Percentiles rank a stretch among this genome's conserved stretches.
Evolutionary conservation across 2,113 vertebrate genomes (phyloP).

Genomic region (Eclectus roratus): DNA sequence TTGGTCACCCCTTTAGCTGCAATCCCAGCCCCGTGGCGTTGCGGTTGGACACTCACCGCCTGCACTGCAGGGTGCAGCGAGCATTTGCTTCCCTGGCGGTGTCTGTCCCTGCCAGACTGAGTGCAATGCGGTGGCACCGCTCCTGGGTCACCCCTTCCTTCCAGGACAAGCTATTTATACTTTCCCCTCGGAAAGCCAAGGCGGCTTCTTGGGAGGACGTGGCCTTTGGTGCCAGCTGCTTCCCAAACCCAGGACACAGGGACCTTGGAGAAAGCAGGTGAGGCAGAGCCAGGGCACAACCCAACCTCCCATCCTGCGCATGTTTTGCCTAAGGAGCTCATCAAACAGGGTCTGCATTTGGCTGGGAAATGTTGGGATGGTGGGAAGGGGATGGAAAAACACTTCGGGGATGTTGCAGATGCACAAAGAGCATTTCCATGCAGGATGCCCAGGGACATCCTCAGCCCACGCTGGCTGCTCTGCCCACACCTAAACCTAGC

Average conservation of each 20-base stretch:
- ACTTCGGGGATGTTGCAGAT: background rate
- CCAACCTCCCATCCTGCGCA: background rate
- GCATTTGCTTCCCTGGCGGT: background rate
- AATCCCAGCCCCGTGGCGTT: accelerated
- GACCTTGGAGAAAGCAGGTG: background rate
- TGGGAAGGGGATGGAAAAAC: background rate
- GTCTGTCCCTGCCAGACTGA: slow-evolving; percentile 18
- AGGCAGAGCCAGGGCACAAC: background rate
- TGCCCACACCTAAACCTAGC: background rate
- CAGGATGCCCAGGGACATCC: background rate
- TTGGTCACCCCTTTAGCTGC: background rate
- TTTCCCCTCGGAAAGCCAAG: background rate
- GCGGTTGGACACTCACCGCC: background rate
- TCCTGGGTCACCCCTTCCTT: background rate
- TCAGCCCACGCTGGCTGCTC: background rate
- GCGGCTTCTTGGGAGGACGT: background rate
- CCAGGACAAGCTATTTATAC: background rate
- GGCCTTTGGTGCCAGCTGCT: background rate
- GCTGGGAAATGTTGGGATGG: accelerated
- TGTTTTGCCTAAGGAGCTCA: background rate
- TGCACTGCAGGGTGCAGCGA: background rate
- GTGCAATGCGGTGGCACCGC: background rate
- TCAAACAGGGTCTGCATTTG: accelerated
- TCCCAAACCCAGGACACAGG: background rate
- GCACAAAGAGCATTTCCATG: background rate